Evolutionary conservation across 2,113 vertebrate species (phyloP), one percentile per base, ranked within the genome.

Genomic region (Salminus brasiliensis): DNA sequence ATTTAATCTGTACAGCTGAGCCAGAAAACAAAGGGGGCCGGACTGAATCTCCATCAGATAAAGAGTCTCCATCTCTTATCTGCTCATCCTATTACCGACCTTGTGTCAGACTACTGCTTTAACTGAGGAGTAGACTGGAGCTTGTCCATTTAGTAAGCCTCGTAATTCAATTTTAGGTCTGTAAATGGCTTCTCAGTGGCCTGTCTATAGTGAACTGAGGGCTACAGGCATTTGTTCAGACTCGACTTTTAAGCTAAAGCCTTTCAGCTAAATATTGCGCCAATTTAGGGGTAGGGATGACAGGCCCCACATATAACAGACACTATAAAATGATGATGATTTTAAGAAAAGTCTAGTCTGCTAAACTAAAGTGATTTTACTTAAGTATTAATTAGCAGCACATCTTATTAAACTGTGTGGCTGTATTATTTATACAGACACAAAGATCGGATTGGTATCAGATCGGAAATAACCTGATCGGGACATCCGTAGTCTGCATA

Each of bases 11-110:
- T 78, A 76, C 78, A 79, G 80, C 81, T 84, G 84, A 41, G 15
- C 30, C n/a, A 55, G 0, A 83, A 87, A 84, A 88, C 83, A 79
- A 88, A 84, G 52, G 32, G 6, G 39, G 30, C 49, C 69, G 10
- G 49, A 49, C 76, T 81, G 80, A 85, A 84, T 80, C 78, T 23
- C 59, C 49, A 73, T 47, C 63, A 79, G 83, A 89, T 83, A 88
- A 81, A 55, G 53, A 30, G 21, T 52, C 68, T 62, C 47, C 49
- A 27, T 66, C 29, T 55, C 55, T 80, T 79, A 66, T 80, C 81
- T 73, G 59, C 34, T 68, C 5, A 72, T 77, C 66, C 74, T 81
- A 80, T 79, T 79, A 52, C 36, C 72, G 65, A 72, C 68, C 70
- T 72, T 34, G 29, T 32, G 30, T 13, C 59, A 39, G 27, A 53